Base-by-base conservation (phyloP, 2,113 vertebrate species). In the Bettongia penicillata region DNA sequence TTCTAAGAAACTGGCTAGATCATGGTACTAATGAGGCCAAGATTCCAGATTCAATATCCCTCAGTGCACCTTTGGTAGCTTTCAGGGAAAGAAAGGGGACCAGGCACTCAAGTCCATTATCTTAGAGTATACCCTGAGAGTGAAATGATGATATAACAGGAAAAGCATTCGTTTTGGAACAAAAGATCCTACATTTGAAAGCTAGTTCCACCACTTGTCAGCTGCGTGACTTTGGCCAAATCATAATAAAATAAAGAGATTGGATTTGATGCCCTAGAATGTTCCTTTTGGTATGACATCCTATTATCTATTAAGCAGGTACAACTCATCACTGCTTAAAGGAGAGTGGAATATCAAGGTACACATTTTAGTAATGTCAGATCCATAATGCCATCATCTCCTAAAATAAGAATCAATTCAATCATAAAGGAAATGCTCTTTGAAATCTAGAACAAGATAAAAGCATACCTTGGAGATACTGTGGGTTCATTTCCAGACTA, bases 11-110 rank as follows among this genome's bases (percentile, higher is more conserved):
- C 31, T 91, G 93, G 53, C 90, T 97, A 95, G 68, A 91, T 68
- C 37, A 68, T 25, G 89, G 53, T 53, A 94, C 43, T 96, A 89
- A 95, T 90, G 90, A 96, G 47, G 23, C 23, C 47, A 89, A 95
- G 92, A 25, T 97, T 92, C 93, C 50, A 31, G 52, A 77, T n/a
- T 1, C n/a, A 37, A 47, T 94, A 84, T 50, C 52, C 31, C 37
- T 43, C 48, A 25, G 53, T 95, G 10, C 91, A 12, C 19, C 61
- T 77, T 43, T 43, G 37, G 12, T 31, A 96, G 25, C 31, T 91
- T 91, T 90, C 48, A 94, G 52, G 24, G 90, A 22, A 9, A 48
- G n/a, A 43, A 43, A 43, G 19, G 1, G 68, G 7, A 84, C 2
- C 26, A 84, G 43, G 68, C 23, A 84, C 19, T 6, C n/a, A 84